A percentile compares a stretch with the other conserved stretches of the same genome.
Conservation (phyloP, 1,140 invertebrate genomes). For the Cepaea nemoralis region DNA sequence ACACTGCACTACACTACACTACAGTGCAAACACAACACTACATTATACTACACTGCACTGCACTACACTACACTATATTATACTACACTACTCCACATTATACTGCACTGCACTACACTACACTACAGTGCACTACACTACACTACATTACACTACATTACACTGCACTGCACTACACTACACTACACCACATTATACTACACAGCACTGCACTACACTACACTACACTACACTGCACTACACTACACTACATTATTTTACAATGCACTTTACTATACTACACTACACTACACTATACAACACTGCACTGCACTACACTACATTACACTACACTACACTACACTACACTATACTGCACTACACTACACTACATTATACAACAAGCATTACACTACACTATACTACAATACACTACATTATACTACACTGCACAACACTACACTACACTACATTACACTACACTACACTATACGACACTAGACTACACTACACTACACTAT, state of each 20-base stretch:
- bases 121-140: constrained; percentile 38
- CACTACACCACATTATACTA: constrained; percentile 39
- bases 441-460: background rate
- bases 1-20: too few species aligned
- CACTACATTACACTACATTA: constrained; percentile 39
- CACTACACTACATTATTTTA: background rate
- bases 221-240: constrained; percentile 11
- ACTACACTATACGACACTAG: background rate
- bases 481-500: background rate
- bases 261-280: too few species aligned
- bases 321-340: background rate
- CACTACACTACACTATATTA: too few species aligned
- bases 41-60: background rate
- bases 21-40: background rate
- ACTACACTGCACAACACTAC: background rate
- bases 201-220: constrained; percentile 35
- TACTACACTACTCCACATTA: background rate
- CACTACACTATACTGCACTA: background rate
- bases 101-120: constrained; percentile 1
- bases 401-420: background rate
- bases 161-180: background rate
- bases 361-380: background rate
- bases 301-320: background rate
- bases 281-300: background rate
- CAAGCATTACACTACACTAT: background rate